Conservation (phyloP, 1,140 invertebrate genomes). For the Pseudachorutes palmiensis region DNA sequence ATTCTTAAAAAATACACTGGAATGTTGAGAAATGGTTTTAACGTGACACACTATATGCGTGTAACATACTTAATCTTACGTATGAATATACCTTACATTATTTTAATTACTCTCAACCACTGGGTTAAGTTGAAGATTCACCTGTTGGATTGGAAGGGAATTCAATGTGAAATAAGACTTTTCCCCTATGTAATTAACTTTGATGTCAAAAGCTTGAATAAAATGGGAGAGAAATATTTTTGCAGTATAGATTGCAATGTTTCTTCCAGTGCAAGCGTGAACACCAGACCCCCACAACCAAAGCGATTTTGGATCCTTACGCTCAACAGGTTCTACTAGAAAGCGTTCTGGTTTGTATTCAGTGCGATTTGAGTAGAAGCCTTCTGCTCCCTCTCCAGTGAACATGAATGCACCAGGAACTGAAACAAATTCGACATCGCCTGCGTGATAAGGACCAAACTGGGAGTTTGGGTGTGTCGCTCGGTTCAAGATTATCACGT, state of each 20-base stretch:
- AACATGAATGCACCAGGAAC: neutral
- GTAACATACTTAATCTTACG: no score
- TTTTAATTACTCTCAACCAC: no score
- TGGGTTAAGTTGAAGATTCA: no score
- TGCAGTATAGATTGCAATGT: neutral
- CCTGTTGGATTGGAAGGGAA: no score
- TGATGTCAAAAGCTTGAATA: neutral
- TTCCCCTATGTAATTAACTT: neutral
- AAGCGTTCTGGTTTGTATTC: neutral
- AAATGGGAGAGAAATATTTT: neutral
- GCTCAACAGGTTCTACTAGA: neutral
- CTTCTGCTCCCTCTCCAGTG: neutral
- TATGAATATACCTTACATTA: no score
- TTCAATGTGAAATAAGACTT: no score
- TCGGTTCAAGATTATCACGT: neutral
- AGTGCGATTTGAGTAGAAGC: neutral
- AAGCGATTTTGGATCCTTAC: neutral
- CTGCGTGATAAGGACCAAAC: neutral
- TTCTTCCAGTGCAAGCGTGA: neutral
- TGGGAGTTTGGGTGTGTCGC: neutral
- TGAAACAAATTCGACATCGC: neutral
- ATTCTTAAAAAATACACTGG: no score
- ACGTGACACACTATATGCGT: no score
- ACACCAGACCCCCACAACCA: neutral
- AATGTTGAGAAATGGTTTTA: no score